Evolutionary conservation across 2,888 invertebrate genomes (phyloP).

Genomic region (Oscheius sp.): DNA sequence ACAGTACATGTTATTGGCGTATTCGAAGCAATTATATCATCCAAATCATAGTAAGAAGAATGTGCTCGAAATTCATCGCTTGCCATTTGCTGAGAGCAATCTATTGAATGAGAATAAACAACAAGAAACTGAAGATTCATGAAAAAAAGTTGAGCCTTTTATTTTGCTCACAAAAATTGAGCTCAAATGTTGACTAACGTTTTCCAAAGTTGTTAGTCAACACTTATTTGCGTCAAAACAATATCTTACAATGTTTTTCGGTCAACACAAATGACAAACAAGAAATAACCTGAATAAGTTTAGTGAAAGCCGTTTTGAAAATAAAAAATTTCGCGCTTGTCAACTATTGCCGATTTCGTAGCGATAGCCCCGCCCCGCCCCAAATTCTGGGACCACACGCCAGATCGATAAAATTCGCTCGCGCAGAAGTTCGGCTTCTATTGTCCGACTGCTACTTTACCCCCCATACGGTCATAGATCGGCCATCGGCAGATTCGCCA

Average conservation of each 20-base stretch:
- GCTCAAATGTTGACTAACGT: background rate
- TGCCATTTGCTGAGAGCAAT: background rate
- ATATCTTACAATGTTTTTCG: too few species aligned
- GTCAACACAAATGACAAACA: background rate
- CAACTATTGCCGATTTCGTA: background rate
- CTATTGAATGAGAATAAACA: too few species aligned
- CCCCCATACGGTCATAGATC: background rate
- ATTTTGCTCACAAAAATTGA: too few species aligned
- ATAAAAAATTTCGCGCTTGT: background rate
- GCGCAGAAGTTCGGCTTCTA: background rate
- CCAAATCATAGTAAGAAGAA: constrained; percentile 32
- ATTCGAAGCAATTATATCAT: constrained; percentile 35
- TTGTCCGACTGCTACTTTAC: background rate
- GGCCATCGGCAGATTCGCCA: background rate
- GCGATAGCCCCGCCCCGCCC: background rate
- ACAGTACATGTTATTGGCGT: constrained; percentile 33
- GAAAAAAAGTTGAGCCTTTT: too few species aligned
- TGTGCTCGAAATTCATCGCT: constrained; percentile 22
- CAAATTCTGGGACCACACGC: background rate
- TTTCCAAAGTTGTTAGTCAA: background rate
- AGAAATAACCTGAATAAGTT: too few species aligned
- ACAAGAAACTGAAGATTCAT: too few species aligned
- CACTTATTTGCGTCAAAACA: too few species aligned
- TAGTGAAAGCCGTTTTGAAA: too few species aligned
- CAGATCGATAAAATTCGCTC: background rate